Evolutionary conservation across 2,888 invertebrate species (phyloP), one percentile per base, ranked within the genome.

Genomic region (Spicauda simplicius): DNA sequence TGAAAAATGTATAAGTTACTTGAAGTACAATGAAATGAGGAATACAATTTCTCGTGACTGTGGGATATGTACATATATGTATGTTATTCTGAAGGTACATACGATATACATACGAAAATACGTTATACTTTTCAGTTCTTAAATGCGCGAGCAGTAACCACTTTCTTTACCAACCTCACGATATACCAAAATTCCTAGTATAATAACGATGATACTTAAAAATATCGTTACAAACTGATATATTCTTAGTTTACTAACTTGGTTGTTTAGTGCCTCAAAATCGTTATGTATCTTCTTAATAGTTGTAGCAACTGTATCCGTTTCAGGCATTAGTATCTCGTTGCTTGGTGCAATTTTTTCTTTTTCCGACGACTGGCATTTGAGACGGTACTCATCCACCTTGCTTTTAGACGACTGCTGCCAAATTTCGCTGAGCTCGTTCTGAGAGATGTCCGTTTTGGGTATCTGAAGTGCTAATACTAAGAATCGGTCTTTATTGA

Each of bases 401-500:
- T 94, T 94, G 76, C 93, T 94, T 8, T 93, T 90, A 0, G 94
- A 92, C 0, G 94, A 94, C 11, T 92, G 90, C 72, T 96, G 97
- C 97, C 97, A 97, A 65, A 98, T 86, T 11, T 97, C 96, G 0
- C 94, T 82, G 8, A 97, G 84, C 74, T 97, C 96, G 72, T 95
- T 94, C 0, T 87, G 79, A 0, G 94, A 90, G 55, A 94, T 76
- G 70, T 95, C 94, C 0, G 90, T 82, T 66, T 94, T 94, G 0
- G 96, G 94, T 7, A 95, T 90, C 48, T 95, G 94, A 73, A 97
- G 95, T 45, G 97, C 96, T 97, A 98, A 97, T 2, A 98, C 95
- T 20, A 98, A 94, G 85, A 99, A 99, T 85, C 98, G 96, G 82
- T 98, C 98, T 80, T 96, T 96, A 0, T 95, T 92, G 0, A 97